Evolutionary conservation across 2,888 invertebrate species (phyloP).

Genomic region (Fragum whitleyi): DNA sequence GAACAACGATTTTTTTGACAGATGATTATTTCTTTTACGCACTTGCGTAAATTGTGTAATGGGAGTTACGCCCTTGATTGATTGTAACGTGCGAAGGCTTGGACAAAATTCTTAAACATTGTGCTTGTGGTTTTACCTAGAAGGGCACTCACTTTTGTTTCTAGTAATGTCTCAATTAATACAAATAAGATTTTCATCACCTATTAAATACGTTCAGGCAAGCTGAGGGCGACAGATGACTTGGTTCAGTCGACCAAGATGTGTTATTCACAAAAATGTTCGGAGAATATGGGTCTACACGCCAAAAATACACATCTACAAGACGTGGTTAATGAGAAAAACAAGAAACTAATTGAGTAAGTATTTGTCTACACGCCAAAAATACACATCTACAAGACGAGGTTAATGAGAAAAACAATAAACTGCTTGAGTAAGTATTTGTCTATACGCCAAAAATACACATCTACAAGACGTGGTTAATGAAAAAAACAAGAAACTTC

Average conservation of each 20-base stretch:
- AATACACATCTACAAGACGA: constrained; percentile 63
- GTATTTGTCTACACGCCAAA: constrained; percentile 58
- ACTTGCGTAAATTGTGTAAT: too few relatives aligned
- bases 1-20: too few relatives aligned
- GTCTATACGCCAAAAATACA: constrained; percentile 54
- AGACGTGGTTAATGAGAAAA: constrained; percentile 67
- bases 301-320: constrained; percentile 64
- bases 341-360: constrained; percentile 69
- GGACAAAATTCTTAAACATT: too few relatives aligned
- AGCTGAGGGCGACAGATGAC: constrained; percentile 35
- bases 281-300: constrained; percentile 62
- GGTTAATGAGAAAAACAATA: constrained; percentile 68
- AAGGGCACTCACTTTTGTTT: too few relatives aligned
- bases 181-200: too few relatives aligned
- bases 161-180: too few relatives aligned
- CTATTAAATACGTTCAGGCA: neutral
- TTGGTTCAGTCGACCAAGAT: constrained; percentile 65
- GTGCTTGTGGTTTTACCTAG: too few relatives aligned
- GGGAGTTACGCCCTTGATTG: too few relatives aligned
- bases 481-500: constrained; percentile 63
- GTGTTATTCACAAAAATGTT: constrained; percentile 57
- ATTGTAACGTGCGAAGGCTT: too few relatives aligned
- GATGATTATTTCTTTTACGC: too few relatives aligned
- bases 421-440: constrained; percentile 69
- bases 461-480: constrained; percentile 65